Percentiles rank a stretch among this genome's conserved stretches.
These are phyloP conservation scores for Lateolabrax maculatus DNA, from an alignment of 2,797 vertebrate species.

Conservation along the genomic window DNA sequence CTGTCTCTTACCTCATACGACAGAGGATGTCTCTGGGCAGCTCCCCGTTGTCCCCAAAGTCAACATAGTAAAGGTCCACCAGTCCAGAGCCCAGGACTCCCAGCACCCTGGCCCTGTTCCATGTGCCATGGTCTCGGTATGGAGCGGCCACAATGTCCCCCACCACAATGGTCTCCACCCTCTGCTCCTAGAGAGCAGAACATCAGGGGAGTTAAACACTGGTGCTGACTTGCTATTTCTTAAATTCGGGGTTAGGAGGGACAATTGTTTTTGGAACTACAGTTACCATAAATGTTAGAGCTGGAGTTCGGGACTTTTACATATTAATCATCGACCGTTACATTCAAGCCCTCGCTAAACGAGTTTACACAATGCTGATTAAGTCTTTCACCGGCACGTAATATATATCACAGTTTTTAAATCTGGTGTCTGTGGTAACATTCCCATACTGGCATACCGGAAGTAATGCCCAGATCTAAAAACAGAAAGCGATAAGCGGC, in stretches of 20 bases:
- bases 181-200: slow-evolving; percentile 79
- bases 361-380: too few species aligned
- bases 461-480: too few species aligned
- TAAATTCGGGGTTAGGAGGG: neutral
- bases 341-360: too few species aligned
- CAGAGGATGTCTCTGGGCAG: slow-evolving; percentile 82
- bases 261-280: neutral
- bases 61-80: slow-evolving; percentile 91
- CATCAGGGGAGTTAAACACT: neutral
- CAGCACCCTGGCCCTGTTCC: slow-evolving; percentile 92
- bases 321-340: too few species aligned
- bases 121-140: slow-evolving; percentile 79
- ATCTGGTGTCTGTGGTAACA: too few species aligned
- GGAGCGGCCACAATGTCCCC: slow-evolving; percentile 93
- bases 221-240: neutral
- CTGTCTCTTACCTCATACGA: slow-evolving; percentile 85
- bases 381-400: too few species aligned
- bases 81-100: slow-evolving; percentile 84
- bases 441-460: too few species aligned
- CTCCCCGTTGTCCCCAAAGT: slow-evolving; percentile 92
- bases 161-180: slow-evolving; percentile 77
- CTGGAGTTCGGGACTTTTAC: too few species aligned
- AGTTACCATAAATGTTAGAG: too few species aligned
- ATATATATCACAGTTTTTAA: too few species aligned
- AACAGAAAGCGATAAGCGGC: too few species aligned